phyloP scores from a whole-genome alignment of 2,113 vertebrate species.

The Dipodomys spectabilis region DNA sequence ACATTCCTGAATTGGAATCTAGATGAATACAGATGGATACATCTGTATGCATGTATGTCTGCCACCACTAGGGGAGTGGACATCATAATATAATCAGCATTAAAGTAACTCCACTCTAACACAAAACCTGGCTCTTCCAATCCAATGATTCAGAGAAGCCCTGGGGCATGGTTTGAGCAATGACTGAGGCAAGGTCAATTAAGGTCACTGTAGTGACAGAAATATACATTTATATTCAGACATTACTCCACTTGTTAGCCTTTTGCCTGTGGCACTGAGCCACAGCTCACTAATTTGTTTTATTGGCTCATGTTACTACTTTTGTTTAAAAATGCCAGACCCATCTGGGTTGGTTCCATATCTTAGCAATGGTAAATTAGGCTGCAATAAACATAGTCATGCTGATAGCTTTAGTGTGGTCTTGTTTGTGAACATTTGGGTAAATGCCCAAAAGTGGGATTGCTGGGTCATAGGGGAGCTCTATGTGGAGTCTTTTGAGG shows the following conservation, averaged over 20 bases:
- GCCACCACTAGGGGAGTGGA: neutral
- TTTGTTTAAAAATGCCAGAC: conserved; percentile 20
- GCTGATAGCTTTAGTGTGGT: no score
- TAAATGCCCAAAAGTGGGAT: no score
- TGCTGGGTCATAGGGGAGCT: no score
- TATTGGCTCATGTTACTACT: neutral
- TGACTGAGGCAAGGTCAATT: conserved; percentile 30
- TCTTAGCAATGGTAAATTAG: no score
- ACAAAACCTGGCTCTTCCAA: conserved; percentile 47
- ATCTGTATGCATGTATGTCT: neutral
- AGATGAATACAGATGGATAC: neutral
- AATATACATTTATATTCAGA: neutral
- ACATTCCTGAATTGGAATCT: neutral
- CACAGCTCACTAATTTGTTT: neutral
- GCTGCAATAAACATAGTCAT: no score
- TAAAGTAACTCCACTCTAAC: neutral
- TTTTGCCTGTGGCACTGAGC: neutral
- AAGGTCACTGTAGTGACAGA: conserved; percentile 68
- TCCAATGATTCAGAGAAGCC: neutral
- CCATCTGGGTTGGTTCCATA: no score
- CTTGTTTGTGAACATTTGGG: no score
- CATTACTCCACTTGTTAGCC: neutral
- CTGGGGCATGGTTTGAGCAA: neutral
- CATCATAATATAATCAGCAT: neutral
- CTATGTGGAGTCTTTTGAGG: no score